These are phyloP conservation scores for Darevskia nairensis DNA, from an alignment of 2,797 vertebrate species.

Conservation along the genomic window DNA sequence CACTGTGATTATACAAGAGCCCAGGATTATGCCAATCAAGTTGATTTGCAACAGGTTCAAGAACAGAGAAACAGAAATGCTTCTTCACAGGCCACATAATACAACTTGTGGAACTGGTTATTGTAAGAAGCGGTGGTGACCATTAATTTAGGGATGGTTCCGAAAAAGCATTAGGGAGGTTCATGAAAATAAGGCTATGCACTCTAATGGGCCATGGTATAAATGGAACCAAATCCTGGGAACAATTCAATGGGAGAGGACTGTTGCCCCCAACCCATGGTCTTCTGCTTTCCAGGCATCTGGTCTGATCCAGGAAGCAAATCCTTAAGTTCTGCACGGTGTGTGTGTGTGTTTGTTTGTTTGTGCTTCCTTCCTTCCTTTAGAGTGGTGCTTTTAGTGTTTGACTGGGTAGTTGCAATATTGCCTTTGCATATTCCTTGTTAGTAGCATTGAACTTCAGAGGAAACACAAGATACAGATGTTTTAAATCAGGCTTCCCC, in stretches of 20 bases:
- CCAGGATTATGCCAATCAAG: not conserved
- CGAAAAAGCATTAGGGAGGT: conserved; percentile 6
- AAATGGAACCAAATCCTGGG: not conserved
- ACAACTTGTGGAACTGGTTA: not conserved
- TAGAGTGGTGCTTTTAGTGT: not conserved
- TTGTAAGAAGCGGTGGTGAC: not conserved
- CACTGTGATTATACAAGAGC: not conserved
- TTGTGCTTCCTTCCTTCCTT: not conserved
- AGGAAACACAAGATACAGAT: no score
- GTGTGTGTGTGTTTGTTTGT: not conserved
- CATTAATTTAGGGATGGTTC: not conserved
- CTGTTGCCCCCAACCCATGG: not conserved
- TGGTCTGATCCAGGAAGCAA: not conserved
- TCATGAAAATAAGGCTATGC: not conserved
- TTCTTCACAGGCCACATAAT: not conserved
- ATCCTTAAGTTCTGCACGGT: not conserved
- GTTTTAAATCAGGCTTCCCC: no score
- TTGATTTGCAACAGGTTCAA: not conserved
- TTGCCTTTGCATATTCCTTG: no score
- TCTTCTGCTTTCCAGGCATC: not conserved
- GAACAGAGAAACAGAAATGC: not conserved
- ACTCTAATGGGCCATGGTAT: not conserved
- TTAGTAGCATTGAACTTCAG: no score
- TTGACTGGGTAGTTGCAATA: no score
- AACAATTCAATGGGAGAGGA: not conserved